Percentiles rank a stretch among this genome's conserved stretches.
phyloP scores from a whole-genome alignment of 2,113 vertebrate species.

The Pan paniscus region DNA sequence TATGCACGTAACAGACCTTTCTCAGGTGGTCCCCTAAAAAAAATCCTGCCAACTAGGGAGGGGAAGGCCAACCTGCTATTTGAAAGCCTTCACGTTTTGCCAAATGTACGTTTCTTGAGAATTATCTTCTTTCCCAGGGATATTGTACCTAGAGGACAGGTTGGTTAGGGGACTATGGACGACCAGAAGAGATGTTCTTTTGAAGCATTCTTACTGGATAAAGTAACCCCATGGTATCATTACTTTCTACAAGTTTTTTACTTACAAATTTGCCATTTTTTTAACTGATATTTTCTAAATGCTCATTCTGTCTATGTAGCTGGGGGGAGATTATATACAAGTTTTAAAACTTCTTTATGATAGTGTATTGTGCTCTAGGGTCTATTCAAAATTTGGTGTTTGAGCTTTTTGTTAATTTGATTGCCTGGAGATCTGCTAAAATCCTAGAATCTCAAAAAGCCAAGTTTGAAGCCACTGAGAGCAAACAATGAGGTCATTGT shows the following conservation, averaged over 20 bases:
- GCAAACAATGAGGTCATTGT: not conserved
- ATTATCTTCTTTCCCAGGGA: not conserved
- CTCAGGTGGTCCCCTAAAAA: not conserved
- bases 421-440: slow-evolving; percentile 50
- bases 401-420: slow-evolving; percentile 22
- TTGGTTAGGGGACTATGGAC: not conserved
- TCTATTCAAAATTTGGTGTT: not conserved
- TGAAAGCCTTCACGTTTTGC: not conserved
- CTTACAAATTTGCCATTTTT: not conserved
- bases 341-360: not conserved
- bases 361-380: not conserved
- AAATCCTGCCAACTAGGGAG: not conserved
- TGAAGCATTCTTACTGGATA: not conserved
- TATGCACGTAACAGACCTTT: not conserved
- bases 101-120: not conserved
- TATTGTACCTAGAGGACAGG: not conserved
- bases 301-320: not conserved
- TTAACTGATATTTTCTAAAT: not conserved
- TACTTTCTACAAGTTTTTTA: not conserved
- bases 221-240: not conserved
- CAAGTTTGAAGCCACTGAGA: not conserved
- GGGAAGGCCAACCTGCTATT: not conserved
- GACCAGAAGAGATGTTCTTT: not conserved
- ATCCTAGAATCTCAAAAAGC: slow-evolving; percentile 32
- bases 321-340: not conserved